Evolutionary conservation across 1,140 invertebrate genomes (phyloP).

Genomic region (Tetraneura akinire): DNA sequence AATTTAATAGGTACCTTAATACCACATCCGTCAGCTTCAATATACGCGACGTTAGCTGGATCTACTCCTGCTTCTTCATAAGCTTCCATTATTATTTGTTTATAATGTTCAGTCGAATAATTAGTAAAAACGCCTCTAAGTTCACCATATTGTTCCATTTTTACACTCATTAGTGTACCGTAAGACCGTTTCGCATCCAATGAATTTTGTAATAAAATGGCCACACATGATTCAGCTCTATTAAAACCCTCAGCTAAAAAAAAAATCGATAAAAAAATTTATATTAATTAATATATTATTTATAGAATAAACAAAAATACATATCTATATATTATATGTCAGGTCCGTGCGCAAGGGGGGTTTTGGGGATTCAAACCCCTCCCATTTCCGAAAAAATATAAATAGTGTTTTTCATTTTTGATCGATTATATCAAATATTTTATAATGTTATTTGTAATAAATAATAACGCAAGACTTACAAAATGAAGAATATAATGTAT

Average conservation of each 20-base stretch:
- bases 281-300: neutral
- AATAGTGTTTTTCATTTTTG: too few relatives aligned
- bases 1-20: slow-evolving; percentile 54
- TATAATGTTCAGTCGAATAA: neutral
- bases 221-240: slow-evolving; percentile 56
- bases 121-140: slow-evolving; percentile 58
- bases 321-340: too few relatives aligned
- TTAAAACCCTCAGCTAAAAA: slow-evolving; percentile 54
- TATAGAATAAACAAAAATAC: neutral
- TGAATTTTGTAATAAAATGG: slow-evolving; percentile 65
- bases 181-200: slow-evolving; percentile 65
- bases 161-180: slow-evolving; percentile 64
- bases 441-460: too few relatives aligned
- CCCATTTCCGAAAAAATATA: too few relatives aligned
- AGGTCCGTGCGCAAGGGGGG: too few relatives aligned
- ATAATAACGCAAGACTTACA: too few relatives aligned
- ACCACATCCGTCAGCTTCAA: slow-evolving; percentile 56
- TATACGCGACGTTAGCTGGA: slow-evolving; percentile 60
- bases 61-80: slow-evolving; percentile 60
- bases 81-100: slow-evolving; percentile 52
- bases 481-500: too few relatives aligned
- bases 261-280: neutral
- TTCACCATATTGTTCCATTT: slow-evolving; percentile 65
- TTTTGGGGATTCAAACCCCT: too few relatives aligned
- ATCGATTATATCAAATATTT: too few relatives aligned